These are phyloP conservation scores for Hoplostethus mediterraneus DNA, from an alignment of 2,797 vertebrate species.

Conservation along the genomic window DNA sequence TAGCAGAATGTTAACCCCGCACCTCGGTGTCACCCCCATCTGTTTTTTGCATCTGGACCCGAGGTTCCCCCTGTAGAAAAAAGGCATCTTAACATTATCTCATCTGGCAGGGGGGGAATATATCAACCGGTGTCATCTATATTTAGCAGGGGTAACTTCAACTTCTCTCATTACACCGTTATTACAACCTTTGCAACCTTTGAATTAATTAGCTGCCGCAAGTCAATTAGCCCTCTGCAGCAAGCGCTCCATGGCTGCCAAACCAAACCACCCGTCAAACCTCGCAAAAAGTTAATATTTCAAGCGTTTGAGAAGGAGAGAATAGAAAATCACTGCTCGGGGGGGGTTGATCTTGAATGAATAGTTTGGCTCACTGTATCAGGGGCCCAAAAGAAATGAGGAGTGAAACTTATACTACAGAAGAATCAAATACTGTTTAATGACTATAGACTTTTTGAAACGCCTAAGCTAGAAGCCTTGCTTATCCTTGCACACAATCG, in stretches of 20 bases:
- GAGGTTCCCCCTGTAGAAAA: slow-evolving; percentile 51
- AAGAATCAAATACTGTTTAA: not conserved
- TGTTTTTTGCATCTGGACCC: slow-evolving; percentile 68
- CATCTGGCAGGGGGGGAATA: slow-evolving; percentile 66
- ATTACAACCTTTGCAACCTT: slow-evolving; percentile 76
- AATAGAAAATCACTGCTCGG: slow-evolving; percentile 26
- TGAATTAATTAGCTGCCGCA: slow-evolving; percentile 80
- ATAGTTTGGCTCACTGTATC: no score
- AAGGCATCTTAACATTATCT: slow-evolving; percentile 68
- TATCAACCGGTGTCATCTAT: slow-evolving; percentile 63
- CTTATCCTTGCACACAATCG: not conserved
- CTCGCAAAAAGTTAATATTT: slow-evolving; percentile 14
- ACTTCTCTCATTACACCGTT: slow-evolving; percentile 75
- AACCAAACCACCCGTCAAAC: slow-evolving; percentile 63
- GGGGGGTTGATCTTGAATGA: slow-evolving; percentile 12
- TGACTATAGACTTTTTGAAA: not conserved
- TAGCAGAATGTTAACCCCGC: slow-evolving; percentile 21
- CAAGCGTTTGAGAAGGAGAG: not conserved
- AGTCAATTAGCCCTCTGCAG: slow-evolving; percentile 76
- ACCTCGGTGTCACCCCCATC: slow-evolving; percentile 57
- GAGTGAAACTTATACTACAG: not conserved
- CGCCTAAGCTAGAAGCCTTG: not conserved
- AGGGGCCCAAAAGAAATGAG: no score
- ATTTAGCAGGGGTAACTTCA: slow-evolving; percentile 39
- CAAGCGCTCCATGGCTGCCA: slow-evolving; percentile 54